Percentiles rank a stretch among this genome's conserved stretches.
These are phyloP conservation scores for Strigamia transsilvanica DNA, from an alignment of 2,888 invertebrate genomes.

Conservation along the genomic window DNA sequence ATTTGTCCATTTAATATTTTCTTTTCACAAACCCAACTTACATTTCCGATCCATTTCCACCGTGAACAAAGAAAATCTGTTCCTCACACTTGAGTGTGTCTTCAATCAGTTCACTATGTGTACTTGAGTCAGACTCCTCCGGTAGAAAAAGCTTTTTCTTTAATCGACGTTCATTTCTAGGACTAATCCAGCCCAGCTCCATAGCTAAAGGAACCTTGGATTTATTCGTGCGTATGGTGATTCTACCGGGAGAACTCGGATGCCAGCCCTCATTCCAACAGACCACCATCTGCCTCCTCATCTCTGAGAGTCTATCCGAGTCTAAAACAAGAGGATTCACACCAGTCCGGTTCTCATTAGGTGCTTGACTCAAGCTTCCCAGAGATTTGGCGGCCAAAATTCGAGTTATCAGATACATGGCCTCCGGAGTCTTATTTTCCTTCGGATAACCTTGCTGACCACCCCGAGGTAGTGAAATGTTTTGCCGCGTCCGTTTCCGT, in stretches of 20 bases:
- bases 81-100: background rate
- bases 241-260: background rate
- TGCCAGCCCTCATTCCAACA: too few relatives aligned
- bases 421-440: background rate
- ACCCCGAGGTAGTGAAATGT: background rate
- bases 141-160: background rate
- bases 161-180: background rate
- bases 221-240: background rate
- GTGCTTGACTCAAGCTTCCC: background rate
- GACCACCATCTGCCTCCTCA: background rate
- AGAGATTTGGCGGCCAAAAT: constrained; percentile 1
- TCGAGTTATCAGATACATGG: background rate
- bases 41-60: background rate
- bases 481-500: background rate
- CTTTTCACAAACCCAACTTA: background rate
- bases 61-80: background rate
- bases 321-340: background rate
- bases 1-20: background rate
- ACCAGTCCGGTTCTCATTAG: background rate
- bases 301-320: background rate
- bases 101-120: background rate
- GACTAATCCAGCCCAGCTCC: background rate
- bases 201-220: background rate
- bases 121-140: background rate
- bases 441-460: background rate